Evolutionary conservation across 2,888 invertebrate species (phyloP).

Genomic region (Gymnocheta viridis): DNA sequence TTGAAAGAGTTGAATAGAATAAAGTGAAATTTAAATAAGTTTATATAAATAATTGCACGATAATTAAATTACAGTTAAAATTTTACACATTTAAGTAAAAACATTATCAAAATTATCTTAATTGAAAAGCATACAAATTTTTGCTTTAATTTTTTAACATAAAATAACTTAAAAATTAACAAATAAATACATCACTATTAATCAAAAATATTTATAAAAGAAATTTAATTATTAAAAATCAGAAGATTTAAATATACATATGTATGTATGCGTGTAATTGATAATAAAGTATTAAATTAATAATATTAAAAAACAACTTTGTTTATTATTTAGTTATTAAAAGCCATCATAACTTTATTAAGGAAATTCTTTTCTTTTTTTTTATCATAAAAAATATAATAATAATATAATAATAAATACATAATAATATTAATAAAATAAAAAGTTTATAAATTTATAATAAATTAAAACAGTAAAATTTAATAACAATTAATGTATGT

Average conservation of each 20-base stretch:
- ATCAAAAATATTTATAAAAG: constrained; percentile 68
- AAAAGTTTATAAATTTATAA: constrained; percentile 74
- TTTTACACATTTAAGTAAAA: constrained; percentile 44
- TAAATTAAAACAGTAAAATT: constrained; percentile 53
- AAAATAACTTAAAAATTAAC: constrained; percentile 67
- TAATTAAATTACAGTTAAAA: constrained; percentile 65
- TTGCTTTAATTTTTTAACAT: constrained; percentile 30
- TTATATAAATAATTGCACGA: constrained; percentile 81
- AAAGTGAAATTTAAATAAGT: constrained; percentile 38
- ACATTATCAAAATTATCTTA: constrained; percentile 5
- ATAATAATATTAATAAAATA: too few species aligned
- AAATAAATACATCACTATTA: constrained; percentile 74
- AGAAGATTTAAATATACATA: constrained; percentile 46
- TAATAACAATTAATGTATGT: constrained; percentile 51
- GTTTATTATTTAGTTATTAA: background rate
- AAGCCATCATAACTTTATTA: background rate
- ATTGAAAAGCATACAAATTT: constrained; percentile 38
- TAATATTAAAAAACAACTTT: constrained; percentile 1
- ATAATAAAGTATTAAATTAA: background rate
- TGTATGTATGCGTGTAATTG: too few species aligned
- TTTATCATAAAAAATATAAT: constrained; percentile 4
- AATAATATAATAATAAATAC: background rate
- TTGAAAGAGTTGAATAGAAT: background rate
- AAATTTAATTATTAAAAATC: constrained; percentile 45
- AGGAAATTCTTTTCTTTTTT: background rate